Base-by-base conservation (phyloP, 2,113 vertebrate species). In the Stictonetta naevosa region DNA sequence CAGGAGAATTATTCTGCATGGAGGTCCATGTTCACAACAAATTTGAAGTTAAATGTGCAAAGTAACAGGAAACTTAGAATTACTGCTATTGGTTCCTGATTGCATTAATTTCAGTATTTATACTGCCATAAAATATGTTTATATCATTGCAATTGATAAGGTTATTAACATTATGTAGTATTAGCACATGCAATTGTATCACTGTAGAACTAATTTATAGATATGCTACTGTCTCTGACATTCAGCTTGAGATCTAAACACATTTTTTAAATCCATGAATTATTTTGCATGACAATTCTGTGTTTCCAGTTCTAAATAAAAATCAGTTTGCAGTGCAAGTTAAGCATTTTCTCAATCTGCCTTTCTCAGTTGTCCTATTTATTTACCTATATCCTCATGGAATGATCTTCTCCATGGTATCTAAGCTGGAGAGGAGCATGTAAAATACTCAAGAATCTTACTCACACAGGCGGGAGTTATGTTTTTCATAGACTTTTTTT, bases 21-120 rank as follows among this genome's bases (percentile, higher is more conserved):
- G 34, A 10, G 16, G 80, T 84, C 60, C n/a, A 87, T 19, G 50
- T 93, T 83, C 66, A 75, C 28, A 56, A 72, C 56, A 87, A 59
- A 55, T 85, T 87, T 84, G 83, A 88, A 88, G 48, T 91, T 90
- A 95, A 97, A 88, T 50, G 69, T 48, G 64, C 95, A 79, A 90
- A 88, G 63, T 86, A 94, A 38, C 46, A 67, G 63, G 28, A 92
- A 91, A 88, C 26, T 94, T 88, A 83, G 33, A 97, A 75, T 96
- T 92, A 96, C 66, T 62, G 56, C 73, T 92, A 77, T 83, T 95
- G 92, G 95, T 96, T 92, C 71, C 78, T 95, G 33, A 64, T 94
- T 95, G 84, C 53, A 77, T 93, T 95, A 81, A 82, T 96, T 89
- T 94, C 59, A 96, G 87, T 93, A 94, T 95, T 92, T 93, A 96